Base-by-base conservation (phyloP, 1,140 invertebrate species). In the Druon quercuslanigerum region DNA sequence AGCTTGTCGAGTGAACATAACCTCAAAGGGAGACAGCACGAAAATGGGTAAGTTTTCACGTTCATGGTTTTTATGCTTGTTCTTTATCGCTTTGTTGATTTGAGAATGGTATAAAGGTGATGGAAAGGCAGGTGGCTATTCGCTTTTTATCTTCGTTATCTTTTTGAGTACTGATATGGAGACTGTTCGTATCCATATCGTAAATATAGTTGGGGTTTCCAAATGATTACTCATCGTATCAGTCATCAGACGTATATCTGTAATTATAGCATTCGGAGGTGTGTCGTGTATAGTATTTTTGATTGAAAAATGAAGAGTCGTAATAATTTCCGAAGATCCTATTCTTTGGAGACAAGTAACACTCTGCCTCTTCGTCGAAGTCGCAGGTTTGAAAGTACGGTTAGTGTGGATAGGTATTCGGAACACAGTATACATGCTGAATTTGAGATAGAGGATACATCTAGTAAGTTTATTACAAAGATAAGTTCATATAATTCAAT, bases 351-450 rank as follows among this genome's bases (percentile, higher is more conserved):
- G 4, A 7, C 33, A 33, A 66, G 25, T 66, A 33, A 12, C n/a
- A 66, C 25, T 72, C 73, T 89, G 46, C 87, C 88, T 14, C 77
- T 90, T 60, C 85, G 83, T 33, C 76, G 75, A 71, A 85, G 83
- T 33, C 76, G 75, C 66, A 85, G 76, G 16, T 83, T 80, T 77
- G 70, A 72, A 11, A 89, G 87, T 81, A 77, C 83, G 71, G 73
- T 76, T 40, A 90, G 88, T 73, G n/a, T 90, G 73, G 88, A 88
- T 71, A 87, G 87, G 81, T 90, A 82, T 84, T 89, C 88, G 8
- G 87, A 90, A 73, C 75, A 46, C 74, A 88, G 80, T 77, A 40
- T 90, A 20, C 85, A 90, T 79, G 83, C 72, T 71, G 19, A 80
- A 56, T 75, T 86, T 79, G 56, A 54, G 40, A 66, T 66, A 12